Conservation (phyloP, 2,797 vertebrate species). For the Fundulus diaphanus region DNA sequence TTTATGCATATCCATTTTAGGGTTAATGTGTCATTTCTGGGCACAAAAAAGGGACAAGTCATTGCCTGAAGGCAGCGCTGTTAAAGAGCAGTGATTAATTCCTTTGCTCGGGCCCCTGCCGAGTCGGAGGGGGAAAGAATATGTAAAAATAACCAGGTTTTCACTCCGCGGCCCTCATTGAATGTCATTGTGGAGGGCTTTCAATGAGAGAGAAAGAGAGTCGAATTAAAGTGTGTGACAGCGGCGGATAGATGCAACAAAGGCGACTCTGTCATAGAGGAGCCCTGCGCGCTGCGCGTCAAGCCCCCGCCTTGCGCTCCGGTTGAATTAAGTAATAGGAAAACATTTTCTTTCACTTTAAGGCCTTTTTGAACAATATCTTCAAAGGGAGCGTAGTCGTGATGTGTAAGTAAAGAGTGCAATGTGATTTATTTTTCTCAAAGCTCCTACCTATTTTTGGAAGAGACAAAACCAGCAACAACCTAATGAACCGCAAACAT, state of each 20-base stretch:
- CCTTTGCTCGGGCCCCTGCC: constrained; percentile 90
- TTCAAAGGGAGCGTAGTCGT: constrained; percentile 79
- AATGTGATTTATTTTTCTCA: constrained; percentile 34
- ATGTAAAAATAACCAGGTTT: constrained; percentile 98
- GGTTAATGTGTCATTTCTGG: constrained; percentile 83
- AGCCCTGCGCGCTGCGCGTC: constrained; percentile 94
- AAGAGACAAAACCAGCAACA: background rate
- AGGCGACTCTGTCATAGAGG: constrained; percentile 98
- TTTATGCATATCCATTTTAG: constrained; percentile 77
- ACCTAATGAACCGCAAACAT: no score
- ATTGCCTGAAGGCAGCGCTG: constrained; percentile 86
- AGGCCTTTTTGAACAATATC: constrained; percentile 90
- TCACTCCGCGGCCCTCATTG: constrained; percentile 98
- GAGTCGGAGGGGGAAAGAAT: constrained; percentile 91
- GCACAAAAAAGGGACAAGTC: constrained; percentile 81
- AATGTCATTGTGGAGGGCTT: constrained; percentile 99
- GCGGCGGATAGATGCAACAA: constrained; percentile 99
- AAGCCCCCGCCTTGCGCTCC: constrained; percentile 94
- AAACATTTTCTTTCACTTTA: constrained; percentile 99
- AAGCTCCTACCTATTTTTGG: background rate
- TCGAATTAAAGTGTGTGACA: constrained; percentile 99
- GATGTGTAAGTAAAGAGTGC: constrained; percentile 70
- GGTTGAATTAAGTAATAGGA: constrained; percentile 99
- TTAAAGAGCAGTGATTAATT: constrained; percentile 94
- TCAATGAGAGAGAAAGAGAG: constrained; percentile 99